These are phyloP conservation scores for Encarsia formosa DNA, from an alignment of 2,888 invertebrate species.

Conservation along the genomic window DNA sequence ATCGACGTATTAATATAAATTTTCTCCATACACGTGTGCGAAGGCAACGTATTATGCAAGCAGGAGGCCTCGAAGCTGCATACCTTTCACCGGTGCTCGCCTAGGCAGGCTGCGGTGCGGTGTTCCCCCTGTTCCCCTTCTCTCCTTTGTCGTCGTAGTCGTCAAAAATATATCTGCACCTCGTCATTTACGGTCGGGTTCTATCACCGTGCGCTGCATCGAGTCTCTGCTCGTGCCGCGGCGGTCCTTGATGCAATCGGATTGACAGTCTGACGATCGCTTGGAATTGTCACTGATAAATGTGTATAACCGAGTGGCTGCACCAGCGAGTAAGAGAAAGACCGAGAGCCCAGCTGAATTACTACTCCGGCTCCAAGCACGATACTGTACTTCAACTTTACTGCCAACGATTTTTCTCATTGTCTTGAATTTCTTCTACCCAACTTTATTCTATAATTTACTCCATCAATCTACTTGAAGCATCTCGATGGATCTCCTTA, in stretches of 20 bases:
- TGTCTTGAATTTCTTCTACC: no score
- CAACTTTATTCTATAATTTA: no score
- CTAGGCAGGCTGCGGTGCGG: neutral
- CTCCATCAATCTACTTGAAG: no score
- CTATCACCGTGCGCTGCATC: conserved; percentile 4
- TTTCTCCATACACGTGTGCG: conserved; percentile 1
- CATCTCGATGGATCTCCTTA: no score
- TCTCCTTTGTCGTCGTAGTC: conserved; percentile 29
- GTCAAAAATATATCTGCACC: conserved; percentile 28
- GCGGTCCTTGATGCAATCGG: conserved; percentile 27
- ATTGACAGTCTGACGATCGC: conserved; percentile 22
- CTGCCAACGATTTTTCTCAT: neutral
- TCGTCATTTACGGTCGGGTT: conserved; percentile 14
- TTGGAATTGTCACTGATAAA: conserved; percentile 32
- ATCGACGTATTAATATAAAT: conserved; percentile 21
- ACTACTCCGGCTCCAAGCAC: neutral
- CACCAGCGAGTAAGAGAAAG: no score
- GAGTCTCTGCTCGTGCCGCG: neutral
- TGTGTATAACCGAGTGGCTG: conserved; percentile 19
- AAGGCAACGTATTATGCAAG: conserved; percentile 14
- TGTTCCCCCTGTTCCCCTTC: no score
- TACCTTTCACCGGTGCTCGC: conserved; percentile 23
- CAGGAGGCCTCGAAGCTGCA: conserved; percentile 12
- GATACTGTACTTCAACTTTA: neutral
- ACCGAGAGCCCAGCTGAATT: no score